Evolutionary conservation across 2,888 invertebrate genomes (phyloP), one percentile per base, ranked within the genome.

Genomic region (Dinocampus coccinellae): DNA sequence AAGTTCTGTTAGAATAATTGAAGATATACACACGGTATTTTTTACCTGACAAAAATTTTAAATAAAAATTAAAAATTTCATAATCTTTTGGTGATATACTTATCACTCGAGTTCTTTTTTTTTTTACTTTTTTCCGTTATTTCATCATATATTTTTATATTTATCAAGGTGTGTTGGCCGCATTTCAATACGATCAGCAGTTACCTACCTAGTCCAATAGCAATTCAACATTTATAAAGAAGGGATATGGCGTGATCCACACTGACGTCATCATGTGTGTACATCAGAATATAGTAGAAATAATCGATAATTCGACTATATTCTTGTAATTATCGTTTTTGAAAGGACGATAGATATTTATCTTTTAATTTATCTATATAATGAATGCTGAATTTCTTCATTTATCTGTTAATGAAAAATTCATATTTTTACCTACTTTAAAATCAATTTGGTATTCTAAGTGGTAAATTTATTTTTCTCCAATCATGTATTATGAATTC

Each of bases 191-290:
- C 73, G 73, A 79, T 78, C 70, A 73, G 77, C 78, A 76, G 78
- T 77, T 72, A 75, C 75, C 77, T 47, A 77, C 80, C 80, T 80
- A 80, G 81, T 82, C 87, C 87, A 87, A 87, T 87, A 76, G 75
- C 65, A 76, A 69, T 61, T 52, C 73, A 64, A 67, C 70, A 70
- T 76, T 73, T 72, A 72, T 78, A 78, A 83, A 70, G 85, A 82
- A 85, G 86, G 84, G 84, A 85, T 81, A 84, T 88, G 87, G 88
- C 87, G 88, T 87, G 88, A 87, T 87, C 84, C 83, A 77, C 73
- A 79, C 75, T 87, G 85, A 86, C 87, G 87, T 86, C 86, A 85
- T 26, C 13, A 13, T 7, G 10, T 29, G 11, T n/a, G n/a, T n/a
- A 29, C 29, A 26, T 57, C 26, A n/a, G n/a, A n/a, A n/a, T 4